phyloP scores from a whole-genome alignment of 64 coral and sea anemone species.

The Orbicella faveolata region DNA sequence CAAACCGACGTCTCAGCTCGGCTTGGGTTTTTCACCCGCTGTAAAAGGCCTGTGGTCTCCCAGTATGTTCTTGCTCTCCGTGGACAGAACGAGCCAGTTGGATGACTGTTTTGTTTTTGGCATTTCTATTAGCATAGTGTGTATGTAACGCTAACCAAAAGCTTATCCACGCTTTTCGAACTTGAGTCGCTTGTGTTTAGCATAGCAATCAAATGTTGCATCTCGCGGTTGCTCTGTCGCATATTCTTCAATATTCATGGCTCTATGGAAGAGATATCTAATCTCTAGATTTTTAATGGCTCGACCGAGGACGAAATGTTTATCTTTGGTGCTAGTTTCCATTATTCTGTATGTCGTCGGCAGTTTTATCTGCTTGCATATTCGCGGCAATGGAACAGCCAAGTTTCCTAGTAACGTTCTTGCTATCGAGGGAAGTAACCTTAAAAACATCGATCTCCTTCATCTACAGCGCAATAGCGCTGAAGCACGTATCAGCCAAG shows the following conservation, averaged over 20 bases:
- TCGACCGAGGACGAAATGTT: slow-evolving; percentile 36
- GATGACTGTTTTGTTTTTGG: not conserved
- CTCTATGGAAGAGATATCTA: slow-evolving; percentile 25
- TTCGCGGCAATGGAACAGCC: not conserved
- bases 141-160: not conserved
- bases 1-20: not conserved
- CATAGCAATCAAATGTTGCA: not conserved
- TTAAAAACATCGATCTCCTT: not conserved
- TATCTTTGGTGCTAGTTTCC: not conserved
- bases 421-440: not conserved
- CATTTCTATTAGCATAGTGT: slow-evolving; percentile 15
- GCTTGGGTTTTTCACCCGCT: slow-evolving; percentile 34
- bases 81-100: not conserved
- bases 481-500: not conserved
- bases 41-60: slow-evolving; percentile 35
- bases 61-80: slow-evolving; percentile 5
- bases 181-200: too few species aligned
- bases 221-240: not conserved
- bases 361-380: slow-evolving; percentile 19
- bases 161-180: not conserved
- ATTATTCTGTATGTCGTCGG: slow-evolving; percentile 16
- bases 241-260: slow-evolving; percentile 21
- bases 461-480: not conserved
- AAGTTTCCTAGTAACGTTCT: not conserved
- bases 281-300: slow-evolving; percentile 35